A percentile compares a stretch with the other conserved stretches of the same genome.
These are phyloP conservation scores for Pampusana beccarii DNA, from an alignment of 2,113 vertebrate species.

Conservation along the genomic window DNA sequence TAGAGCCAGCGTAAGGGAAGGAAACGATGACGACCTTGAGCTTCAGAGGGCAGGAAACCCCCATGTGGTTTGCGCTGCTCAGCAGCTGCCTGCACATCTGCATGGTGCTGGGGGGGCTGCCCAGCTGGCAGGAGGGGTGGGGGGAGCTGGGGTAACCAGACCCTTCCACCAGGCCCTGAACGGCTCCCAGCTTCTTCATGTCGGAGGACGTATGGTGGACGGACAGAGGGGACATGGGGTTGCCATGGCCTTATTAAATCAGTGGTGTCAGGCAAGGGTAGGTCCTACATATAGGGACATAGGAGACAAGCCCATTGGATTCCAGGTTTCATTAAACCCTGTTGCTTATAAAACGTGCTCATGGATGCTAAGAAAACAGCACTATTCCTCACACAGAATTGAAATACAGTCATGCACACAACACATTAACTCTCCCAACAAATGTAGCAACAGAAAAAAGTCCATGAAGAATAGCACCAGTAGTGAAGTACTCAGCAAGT, in stretches of 20 bases:
- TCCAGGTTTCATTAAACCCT: background rate
- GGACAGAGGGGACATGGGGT: background rate
- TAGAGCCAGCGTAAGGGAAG: background rate
- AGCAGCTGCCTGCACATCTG: background rate
- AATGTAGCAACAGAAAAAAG: background rate
- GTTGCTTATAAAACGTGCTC: background rate
- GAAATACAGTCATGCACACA: background rate
- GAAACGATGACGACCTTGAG: accelerated
- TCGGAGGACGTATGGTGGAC: accelerated
- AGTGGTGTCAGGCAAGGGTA: background rate
- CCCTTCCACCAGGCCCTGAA: background rate
- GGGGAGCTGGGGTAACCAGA: background rate
- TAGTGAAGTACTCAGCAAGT: background rate
- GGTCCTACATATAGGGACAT: background rate
- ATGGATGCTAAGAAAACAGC: background rate
- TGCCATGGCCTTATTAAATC: accelerated
- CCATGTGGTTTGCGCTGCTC: accelerated
- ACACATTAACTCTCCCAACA: background rate
- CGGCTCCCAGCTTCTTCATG: no score
- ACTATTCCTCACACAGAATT: background rate
- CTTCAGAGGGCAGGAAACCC: background rate
- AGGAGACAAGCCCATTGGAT: background rate
- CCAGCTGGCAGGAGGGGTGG: background rate
- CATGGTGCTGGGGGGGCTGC: accelerated
- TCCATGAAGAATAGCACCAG: background rate